Evolutionary conservation across 1,140 invertebrate genomes (phyloP), one percentile per base, ranked within the genome.

Genomic region (Drosophila ficusphila): DNA sequence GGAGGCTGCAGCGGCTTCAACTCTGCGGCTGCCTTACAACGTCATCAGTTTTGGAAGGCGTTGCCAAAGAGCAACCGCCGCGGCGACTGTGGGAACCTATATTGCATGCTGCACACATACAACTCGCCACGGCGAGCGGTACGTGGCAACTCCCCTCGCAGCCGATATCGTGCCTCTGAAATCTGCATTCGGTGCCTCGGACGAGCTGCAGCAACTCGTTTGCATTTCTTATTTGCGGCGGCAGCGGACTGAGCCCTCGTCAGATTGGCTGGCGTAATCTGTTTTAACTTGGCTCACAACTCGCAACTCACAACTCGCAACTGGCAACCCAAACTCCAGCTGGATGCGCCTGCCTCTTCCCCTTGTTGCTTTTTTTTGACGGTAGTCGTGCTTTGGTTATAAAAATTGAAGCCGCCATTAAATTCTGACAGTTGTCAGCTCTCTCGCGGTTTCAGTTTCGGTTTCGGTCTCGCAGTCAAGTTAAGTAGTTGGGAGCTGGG

Each of bases 321-420:
- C n/a, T n/a, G n/a, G n/a, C n/a, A n/a, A n/a, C n/a, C n/a, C n/a
- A n/a, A n/a, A n/a, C n/a, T n/a, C n/a, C n/a, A n/a, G n/a, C n/a
- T 52, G 54, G 27, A 33, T 33, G 54, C 23, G 25, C 23, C 21
- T 27, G 46, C 12, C 14, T 31, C 19, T 54, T 36, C 51, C 8
- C 8, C 18, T 11, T 52, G 34, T 60, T 61, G 4, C 18, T 11
- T 52, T 29, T 60, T 61, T 64, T 74, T 65, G 82, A 81, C 82
- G 82, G 82, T 88, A 88, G 82, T 88, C 82, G 82, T 88, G 82
- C 83, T 82, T 88, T 69, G 83, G 82, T 88, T 88, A 82, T 88
- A 88, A 88, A 86, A 89, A 88, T 88, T 86, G 82, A 88, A 88
- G 82, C 78, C 82, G 82, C 82, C 82, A 88, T 88, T 88, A 89